Conservation (phyloP, 1,140 invertebrate genomes). For the Dreissena polymorpha region DNA sequence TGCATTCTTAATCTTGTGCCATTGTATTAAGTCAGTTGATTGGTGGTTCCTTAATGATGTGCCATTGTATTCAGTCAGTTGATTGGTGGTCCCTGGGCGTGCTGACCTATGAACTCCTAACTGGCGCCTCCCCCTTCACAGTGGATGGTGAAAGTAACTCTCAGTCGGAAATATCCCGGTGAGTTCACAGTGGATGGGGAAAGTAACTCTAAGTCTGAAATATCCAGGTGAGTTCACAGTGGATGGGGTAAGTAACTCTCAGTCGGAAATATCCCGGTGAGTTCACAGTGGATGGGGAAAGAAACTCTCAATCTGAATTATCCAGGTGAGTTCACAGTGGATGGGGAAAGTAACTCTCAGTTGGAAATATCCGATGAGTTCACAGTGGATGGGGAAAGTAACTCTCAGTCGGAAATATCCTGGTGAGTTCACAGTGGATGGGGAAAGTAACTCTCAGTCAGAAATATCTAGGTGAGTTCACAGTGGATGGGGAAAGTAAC, state of each 20-base stretch:
- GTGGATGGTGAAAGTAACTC: slow-evolving; percentile 95
- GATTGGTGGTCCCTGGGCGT: slow-evolving; percentile 99
- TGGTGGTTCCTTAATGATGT: slow-evolving; percentile 98
- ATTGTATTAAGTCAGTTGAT: slow-evolving; percentile 89
- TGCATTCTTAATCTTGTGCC: too few relatives aligned
- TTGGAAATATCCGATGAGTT: slow-evolving; percentile 96
- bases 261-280: slow-evolving; percentile 94
- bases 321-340: slow-evolving; percentile 88
- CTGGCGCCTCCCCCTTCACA: slow-evolving; percentile 98
- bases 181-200: slow-evolving; percentile 88
- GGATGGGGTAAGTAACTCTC: slow-evolving; percentile 94
- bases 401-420: slow-evolving; percentile 96
- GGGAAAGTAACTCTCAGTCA: slow-evolving; percentile 93
- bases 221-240: slow-evolving; percentile 89
- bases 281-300: slow-evolving; percentile 91
- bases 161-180: slow-evolving; percentile 95
- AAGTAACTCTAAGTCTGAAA: slow-evolving; percentile 95
- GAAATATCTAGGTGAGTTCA: slow-evolving; percentile 93
- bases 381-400: slow-evolving; percentile 92
- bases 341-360: slow-evolving; percentile 94
- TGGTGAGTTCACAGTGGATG: slow-evolving; percentile 88
- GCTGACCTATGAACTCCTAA: slow-evolving; percentile 97
- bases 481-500: slow-evolving; percentile 93
- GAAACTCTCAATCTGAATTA: slow-evolving; percentile 95
- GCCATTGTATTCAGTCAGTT: slow-evolving; percentile 86